Evolutionary conservation across 2,113 vertebrate genomes (phyloP).

Genomic region (Cricetomys ansorgei): DNA sequence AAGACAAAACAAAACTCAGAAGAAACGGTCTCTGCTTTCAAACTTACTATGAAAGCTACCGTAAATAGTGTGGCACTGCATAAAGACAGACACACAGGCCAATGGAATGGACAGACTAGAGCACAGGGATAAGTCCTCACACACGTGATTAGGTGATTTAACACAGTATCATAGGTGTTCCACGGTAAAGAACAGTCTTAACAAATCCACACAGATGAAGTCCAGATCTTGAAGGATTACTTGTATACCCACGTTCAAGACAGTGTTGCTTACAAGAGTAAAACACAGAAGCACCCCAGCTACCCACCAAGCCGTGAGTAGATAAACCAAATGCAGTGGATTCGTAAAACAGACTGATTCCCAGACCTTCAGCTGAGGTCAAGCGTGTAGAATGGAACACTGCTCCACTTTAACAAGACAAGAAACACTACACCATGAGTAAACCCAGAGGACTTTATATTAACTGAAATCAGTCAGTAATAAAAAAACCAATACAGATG

Average conservation of each 20-base stretch:
- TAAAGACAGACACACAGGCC: neutral
- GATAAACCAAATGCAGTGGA: neutral
- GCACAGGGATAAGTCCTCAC: no score
- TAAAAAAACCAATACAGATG: neutral
- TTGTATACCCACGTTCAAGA: neutral
- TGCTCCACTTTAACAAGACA: neutral
- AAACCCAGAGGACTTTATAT: neutral
- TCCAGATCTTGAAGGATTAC: neutral
- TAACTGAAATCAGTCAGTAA: neutral
- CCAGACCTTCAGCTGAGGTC: neutral
- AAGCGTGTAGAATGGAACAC: neutral
- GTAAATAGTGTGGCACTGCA: neutral
- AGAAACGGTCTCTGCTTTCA: neutral
- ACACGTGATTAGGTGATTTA: neutral
- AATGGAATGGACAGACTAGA: neutral
- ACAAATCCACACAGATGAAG: neutral
- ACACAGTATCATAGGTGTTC: neutral
- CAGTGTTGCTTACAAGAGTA: neutral
- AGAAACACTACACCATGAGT: neutral
- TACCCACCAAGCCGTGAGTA: no score
- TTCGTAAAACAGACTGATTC: neutral
- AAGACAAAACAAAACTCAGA: neutral
- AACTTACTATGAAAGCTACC: neutral
- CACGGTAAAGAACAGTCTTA: neutral
- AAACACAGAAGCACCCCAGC: no score